Conservation (phyloP, 1,140 invertebrate species). For the Stenopsyche tienmushanensis region DNA sequence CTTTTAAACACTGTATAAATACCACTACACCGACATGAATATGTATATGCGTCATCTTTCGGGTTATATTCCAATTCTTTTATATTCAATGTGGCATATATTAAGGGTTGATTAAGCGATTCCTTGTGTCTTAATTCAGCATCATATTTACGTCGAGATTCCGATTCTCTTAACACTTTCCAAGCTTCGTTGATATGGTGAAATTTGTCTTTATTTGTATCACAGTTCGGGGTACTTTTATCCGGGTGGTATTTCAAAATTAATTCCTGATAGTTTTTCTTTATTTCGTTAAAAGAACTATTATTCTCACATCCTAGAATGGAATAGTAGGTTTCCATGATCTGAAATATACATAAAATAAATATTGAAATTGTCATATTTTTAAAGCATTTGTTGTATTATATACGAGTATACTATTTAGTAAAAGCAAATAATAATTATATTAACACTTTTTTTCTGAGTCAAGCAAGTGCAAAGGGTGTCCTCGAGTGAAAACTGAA, state of each 20-base stretch:
- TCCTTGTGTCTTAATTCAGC: conserved; percentile 52
- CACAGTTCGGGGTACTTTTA: conserved; percentile 48
- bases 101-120: conserved; percentile 55
- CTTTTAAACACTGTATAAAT: conserved; percentile 56
- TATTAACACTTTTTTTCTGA: no score
- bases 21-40: conserved; percentile 66
- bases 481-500: no score
- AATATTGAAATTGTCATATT: no score
- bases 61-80: conserved; percentile 55
- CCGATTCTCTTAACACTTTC: conserved; percentile 59
- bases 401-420: no score
- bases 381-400: no score
- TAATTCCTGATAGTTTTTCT: conserved; percentile 62
- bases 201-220: conserved; percentile 49
- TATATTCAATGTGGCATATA: conserved; percentile 59
- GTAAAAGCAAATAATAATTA: no score
- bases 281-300: conserved; percentile 61
- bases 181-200: conserved; percentile 63
- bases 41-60: conserved; percentile 50
- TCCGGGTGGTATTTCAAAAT: conserved; percentile 65
- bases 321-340: conserved; percentile 56
- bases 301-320: conserved; percentile 58
- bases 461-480: no score
- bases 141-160: conserved; percentile 61
- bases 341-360: no score